A percentile compares a stretch with the other conserved stretches of the same genome.
These are phyloP conservation scores for Theocolax elegans DNA, from an alignment of 1,140 invertebrate species.

Conservation along the genomic window DNA sequence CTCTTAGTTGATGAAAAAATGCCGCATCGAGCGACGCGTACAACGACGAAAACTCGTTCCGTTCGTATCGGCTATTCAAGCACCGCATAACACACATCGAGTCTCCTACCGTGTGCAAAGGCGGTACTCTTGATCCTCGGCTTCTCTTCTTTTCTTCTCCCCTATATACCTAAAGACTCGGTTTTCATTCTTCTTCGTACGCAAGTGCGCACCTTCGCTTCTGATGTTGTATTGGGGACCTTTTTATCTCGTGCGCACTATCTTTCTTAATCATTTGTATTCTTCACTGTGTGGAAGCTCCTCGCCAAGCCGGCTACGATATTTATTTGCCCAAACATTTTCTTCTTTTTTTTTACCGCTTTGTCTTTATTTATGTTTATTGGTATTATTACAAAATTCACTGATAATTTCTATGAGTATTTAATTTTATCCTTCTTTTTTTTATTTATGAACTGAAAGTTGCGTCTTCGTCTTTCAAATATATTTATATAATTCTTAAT, in stretches of 20 bases:
- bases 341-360: no score
- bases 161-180: neutral
- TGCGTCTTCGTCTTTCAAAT: no score
- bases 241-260: neutral
- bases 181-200: constrained; percentile 4
- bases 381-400: no score
- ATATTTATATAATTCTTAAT: no score
- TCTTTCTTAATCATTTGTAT: constrained; percentile 25
- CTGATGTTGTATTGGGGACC: neutral
- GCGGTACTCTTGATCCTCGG: neutral
- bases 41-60: constrained; percentile 7
- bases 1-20: neutral
- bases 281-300: neutral
- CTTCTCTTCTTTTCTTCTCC: neutral
- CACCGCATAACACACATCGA: neutral
- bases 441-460: no score
- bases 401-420: no score
- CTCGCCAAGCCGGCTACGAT: neutral
- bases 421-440: no score
- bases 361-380: no score
- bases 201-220: neutral
- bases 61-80: constrained; percentile 8
- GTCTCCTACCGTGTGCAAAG: neutral
- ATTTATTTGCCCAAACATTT: no score
- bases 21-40: no score